Percentiles rank a stretch among this genome's conserved stretches.
phyloP scores from a whole-genome alignment of 1,140 invertebrate species.

The Polyergus mexicanus region DNA sequence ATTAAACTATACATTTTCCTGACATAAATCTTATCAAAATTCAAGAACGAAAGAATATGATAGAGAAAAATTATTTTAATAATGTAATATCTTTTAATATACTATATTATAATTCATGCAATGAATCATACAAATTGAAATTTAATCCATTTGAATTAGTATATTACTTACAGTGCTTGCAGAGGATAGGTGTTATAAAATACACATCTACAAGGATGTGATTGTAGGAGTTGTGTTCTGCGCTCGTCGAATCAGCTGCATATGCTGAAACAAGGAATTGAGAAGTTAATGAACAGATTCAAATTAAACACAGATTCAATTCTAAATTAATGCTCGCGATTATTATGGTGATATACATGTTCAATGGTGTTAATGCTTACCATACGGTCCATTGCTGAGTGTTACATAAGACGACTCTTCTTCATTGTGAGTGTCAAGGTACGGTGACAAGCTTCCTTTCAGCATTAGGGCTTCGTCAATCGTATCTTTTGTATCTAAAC shows the following conservation, averaged over 20 bases:
- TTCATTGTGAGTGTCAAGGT: conserved; percentile 83
- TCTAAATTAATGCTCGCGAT: neutral
- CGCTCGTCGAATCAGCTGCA: conserved; percentile 79
- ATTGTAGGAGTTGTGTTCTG: conserved; percentile 73
- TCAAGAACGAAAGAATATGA: neutral
- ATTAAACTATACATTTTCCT: neutral
- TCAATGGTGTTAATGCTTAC: conserved; percentile 72
- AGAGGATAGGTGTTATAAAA: conserved; percentile 87
- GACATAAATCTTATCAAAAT: neutral
- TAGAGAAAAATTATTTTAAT: conserved; percentile 17
- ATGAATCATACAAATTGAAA: neutral
- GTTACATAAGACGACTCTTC: conserved; percentile 85
- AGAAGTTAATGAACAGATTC: conserved; percentile 21
- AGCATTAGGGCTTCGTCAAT: conserved; percentile 85
- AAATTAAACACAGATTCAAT: neutral
- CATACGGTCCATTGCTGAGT: conserved; percentile 83
- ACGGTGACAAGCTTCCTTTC: conserved; percentile 85
- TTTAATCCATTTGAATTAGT: conserved; percentile 14
- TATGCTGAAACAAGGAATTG: conserved; percentile 78
- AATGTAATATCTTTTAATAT: neutral
- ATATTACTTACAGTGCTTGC: conserved; percentile 86
- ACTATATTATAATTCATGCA: neutral
- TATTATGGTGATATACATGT: neutral
- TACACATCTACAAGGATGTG: conserved; percentile 84
- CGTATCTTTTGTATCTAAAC: conserved; percentile 81